Base-by-base conservation (phyloP, 2,888 invertebrate genomes). In the Zygogramma bicolorata region DNA sequence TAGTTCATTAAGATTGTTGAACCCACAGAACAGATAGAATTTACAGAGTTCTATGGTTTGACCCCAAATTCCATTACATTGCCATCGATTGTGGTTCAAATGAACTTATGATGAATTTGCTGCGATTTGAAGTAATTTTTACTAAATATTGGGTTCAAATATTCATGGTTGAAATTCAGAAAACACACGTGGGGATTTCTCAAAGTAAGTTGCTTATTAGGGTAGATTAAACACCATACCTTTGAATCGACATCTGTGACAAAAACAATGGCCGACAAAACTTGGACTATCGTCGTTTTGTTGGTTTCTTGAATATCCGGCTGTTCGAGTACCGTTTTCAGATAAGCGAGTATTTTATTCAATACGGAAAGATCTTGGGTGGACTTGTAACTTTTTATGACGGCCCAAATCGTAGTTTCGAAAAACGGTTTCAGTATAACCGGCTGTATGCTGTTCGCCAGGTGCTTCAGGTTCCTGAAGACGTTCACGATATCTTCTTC, bases 241-340 rank as follows among this genome's bases (percentile, higher is more conserved):
- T 79, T 49, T 15, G 77, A 79, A 7, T 67, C 65, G n/a, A 68
- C 46, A 63, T 75, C 75, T 7, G 69, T 74, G 20, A 73, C 49
- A 34, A 74, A 75, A 27, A 81, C 67, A 61, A 75, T 73, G 25
- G 78, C 77, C 6, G 78, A 77, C 40, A 86, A 69, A 65, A 84
- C 80, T 74, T 85, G 77, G 27, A 81, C 81, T 34, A 86, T 80
- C 6, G 81, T 81, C 18, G 88, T 89, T 79, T 90, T 89, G 77
- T 92, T 92, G 0, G 90, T 90, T 53, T 92, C 91, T 68, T 91
- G 91, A 70, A 91, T 89, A 74, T 87, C 87, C 10, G 89, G 88
- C 71, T 88, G 85, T 34, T 87, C 87, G 75, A 93, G 82, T 59
- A 89, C 87, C 13, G 81, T 82, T 60, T 86, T 86, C 27, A 91